Evolutionary conservation across 2,797 vertebrate genomes (phyloP), one percentile per base, ranked within the genome.

Genomic region (Steatocranus sp.): DNA sequence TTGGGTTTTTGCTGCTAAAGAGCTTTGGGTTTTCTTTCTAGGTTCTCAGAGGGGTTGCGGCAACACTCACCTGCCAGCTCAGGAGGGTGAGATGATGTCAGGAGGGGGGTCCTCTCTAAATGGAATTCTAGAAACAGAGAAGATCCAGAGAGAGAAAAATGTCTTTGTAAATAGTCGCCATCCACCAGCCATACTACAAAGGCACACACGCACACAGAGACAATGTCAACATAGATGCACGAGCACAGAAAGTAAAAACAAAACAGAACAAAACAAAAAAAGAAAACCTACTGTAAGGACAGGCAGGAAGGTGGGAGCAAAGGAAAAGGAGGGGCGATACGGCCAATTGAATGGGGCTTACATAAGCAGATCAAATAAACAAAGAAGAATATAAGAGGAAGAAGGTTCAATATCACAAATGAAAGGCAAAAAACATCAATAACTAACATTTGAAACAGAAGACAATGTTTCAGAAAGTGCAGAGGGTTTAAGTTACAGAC

Each of bases 51-150:
- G 83, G 83, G 89, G 92, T 7, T 94, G 86, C 85, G 94, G 96
- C 96, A 89, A 87, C 94, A 98, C 98, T 98, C 96, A 99, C 98
- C 98, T 98, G 98, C 96, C 93, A 99, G 97, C 96, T 99, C 98
- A 89, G 96, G 96, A 94, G 97, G 98, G 94, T 98, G 97, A 95
- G 98, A 96, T 96, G 98, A 97, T 94, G 97, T 98, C 97, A 98
- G 96, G 96, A 99, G 97, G 94, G 98, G 98, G 96, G 98, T 98
- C 97, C 98, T 97, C 97, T 99, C 98, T 98, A 99, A 98, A 96
- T 98, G 98, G 97, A 99, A 99, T 93, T 99, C 98, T 99, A 97
- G 97, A 98, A 97, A 94, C 48, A 61, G 32, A 61, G 11, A 61
- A 36, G 58, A 12, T 36, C 18, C 58, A 94, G 94, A 98, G 49